Conservation (phyloP, 2,797 vertebrate species). For the Sitta carolinensis region DNA sequence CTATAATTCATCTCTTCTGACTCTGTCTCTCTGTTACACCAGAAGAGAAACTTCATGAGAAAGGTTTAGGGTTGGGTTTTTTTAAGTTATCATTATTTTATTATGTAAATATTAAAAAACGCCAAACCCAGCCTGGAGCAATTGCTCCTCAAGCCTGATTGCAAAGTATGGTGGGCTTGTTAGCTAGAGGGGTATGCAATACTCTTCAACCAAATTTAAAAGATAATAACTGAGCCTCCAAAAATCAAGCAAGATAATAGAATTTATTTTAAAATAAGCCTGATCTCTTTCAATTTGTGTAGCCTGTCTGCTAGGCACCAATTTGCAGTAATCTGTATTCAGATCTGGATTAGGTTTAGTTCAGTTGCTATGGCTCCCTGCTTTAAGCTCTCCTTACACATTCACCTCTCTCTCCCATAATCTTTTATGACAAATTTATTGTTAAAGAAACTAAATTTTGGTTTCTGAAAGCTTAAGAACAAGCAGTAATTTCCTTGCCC, state of each 20-base stretch:
- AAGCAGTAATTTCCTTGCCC: neutral
- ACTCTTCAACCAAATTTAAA: neutral
- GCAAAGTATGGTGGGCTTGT: neutral
- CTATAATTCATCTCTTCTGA: neutral
- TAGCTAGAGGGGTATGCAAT: neutral
- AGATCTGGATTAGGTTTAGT: constrained; percentile 22
- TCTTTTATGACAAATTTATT: constrained; percentile 17
- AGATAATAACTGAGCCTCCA: neutral
- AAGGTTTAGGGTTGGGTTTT: neutral
- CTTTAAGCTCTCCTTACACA: constrained; percentile 23
- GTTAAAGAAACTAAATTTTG: neutral
- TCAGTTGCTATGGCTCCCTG: constrained; percentile 52
- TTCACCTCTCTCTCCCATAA: constrained; percentile 1
- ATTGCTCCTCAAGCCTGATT: neutral
- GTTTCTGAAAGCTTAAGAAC: neutral
- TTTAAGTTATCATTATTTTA: neutral
- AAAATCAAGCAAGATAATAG: neutral
- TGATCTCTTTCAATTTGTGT: neutral
- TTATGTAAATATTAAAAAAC: neutral
- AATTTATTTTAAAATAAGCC: neutral
- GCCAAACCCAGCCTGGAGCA: neutral
- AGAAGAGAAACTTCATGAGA: neutral
- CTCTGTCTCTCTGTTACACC: neutral
- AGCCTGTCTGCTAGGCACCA: neutral
- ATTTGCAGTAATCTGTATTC: constrained; percentile 35